phyloP scores from a whole-genome alignment of 2,113 vertebrate species.

The Paradoxurus hermaphroditus region DNA sequence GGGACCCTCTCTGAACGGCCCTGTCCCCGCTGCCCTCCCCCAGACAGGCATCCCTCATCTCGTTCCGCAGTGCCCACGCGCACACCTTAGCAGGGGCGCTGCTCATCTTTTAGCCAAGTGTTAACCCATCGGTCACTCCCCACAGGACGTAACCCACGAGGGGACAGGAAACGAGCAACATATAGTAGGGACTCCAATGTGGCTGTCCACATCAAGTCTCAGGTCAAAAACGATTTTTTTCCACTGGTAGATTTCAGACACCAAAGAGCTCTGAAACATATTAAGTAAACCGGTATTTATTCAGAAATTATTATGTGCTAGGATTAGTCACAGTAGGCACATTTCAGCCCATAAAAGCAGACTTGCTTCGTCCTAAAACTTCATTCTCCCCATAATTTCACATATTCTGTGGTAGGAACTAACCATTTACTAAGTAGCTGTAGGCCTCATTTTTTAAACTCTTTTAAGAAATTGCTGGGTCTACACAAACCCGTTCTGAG shows the following conservation, averaged over 20 bases:
- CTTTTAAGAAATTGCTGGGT: background rate
- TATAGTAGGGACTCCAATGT: background rate
- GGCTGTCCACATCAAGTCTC: background rate
- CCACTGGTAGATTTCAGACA: background rate
- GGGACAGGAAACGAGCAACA: background rate
- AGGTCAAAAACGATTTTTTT: background rate
- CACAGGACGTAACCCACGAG: background rate
- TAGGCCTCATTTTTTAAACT: background rate
- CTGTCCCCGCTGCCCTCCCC: background rate
- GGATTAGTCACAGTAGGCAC: background rate
- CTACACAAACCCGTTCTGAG: background rate
- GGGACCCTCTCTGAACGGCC: background rate
- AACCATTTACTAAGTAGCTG: background rate
- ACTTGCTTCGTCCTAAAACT: background rate
- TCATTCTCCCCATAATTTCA: background rate
- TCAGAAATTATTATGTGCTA: background rate
- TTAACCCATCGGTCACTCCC: background rate
- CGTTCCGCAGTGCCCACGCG: fast-evolving
- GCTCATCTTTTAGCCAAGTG: background rate
- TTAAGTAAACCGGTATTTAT: background rate
- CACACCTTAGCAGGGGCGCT: background rate
- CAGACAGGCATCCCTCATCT: background rate
- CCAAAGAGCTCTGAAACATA: background rate
- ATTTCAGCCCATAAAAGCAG: background rate
- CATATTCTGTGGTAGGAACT: background rate